Conservation (phyloP, 1,140 invertebrate species). For the Coelopa frigida region DNA sequence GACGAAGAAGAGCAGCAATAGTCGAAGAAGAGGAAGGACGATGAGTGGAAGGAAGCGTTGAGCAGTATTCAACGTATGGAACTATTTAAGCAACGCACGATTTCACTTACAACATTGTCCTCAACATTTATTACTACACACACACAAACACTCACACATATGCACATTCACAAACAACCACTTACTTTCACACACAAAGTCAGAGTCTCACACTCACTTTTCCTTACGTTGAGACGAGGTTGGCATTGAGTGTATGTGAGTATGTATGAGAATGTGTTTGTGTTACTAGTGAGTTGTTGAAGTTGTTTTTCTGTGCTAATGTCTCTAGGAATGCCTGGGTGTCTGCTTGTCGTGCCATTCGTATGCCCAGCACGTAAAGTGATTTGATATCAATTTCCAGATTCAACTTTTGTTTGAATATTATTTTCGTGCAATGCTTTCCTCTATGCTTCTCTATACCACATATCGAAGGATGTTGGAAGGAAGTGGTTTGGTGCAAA, state of each 20-base stretch:
- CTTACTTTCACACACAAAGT: too few species aligned
- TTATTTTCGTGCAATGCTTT: background rate
- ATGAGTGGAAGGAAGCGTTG: too few species aligned
- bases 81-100: conserved; percentile 10
- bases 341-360: conserved; percentile 13
- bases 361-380: conserved; percentile 39
- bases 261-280: conserved; percentile 1
- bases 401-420: conserved; percentile 21
- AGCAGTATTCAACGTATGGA: too few species aligned
- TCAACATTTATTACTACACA: conserved; percentile 4
- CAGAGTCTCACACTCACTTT: too few species aligned
- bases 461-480: too few species aligned
- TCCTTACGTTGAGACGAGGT: too few species aligned
- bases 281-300: background rate
- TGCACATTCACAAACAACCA: background rate
- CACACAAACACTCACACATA: background rate
- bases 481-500: too few species aligned
- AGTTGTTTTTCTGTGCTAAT: conserved; percentile 10
- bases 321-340: background rate
- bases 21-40: too few species aligned
- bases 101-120: conserved; percentile 11
- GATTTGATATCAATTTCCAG: conserved; percentile 44
- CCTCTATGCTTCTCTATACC: too few species aligned
- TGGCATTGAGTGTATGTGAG: too few species aligned
- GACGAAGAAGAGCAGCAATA: too few species aligned